Percentiles rank a stretch among this genome's conserved stretches.
phyloP scores from a whole-genome alignment of 64 coral and sea anemone species.

The Montipora efflorescens region DNA sequence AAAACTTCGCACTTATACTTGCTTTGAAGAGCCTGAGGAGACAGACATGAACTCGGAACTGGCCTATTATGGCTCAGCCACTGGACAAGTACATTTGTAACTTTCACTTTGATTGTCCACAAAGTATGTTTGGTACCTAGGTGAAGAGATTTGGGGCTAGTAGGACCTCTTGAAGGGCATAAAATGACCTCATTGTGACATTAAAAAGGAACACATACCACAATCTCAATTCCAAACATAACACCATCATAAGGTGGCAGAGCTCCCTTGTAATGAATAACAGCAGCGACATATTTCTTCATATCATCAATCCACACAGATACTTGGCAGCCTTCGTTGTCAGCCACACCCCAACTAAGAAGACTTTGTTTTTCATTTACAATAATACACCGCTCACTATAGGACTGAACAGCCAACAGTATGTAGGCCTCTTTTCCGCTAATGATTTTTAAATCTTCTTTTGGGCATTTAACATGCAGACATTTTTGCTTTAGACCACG shows the following conservation, averaged over 20 bases:
- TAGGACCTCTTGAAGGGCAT: too few species aligned
- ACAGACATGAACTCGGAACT: too few species aligned
- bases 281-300: constrained; percentile 64
- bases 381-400: constrained; percentile 39
- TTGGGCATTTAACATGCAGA: constrained; percentile 39
- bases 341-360: not conserved
- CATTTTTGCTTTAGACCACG: constrained; percentile 56
- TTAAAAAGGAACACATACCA: constrained; percentile 55
- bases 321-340: constrained; percentile 72
- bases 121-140: too few species aligned
- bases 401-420: constrained; percentile 65
- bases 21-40: too few species aligned
- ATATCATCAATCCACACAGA: constrained; percentile 78
- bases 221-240: constrained; percentile 93
- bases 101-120: too few species aligned
- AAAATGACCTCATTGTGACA: not conserved
- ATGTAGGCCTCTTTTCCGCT: constrained; percentile 17
- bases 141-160: too few species aligned
- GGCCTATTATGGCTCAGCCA: too few species aligned
- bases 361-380: constrained; percentile 29
- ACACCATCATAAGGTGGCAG: constrained; percentile 81
- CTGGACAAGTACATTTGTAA: too few species aligned
- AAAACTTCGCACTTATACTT: too few species aligned
- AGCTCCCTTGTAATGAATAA: constrained; percentile 75
- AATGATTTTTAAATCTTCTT: constrained; percentile 30